Conservation (phyloP, 2,113 vertebrate genomes). For the Cyprinodon tularosa region DNA sequence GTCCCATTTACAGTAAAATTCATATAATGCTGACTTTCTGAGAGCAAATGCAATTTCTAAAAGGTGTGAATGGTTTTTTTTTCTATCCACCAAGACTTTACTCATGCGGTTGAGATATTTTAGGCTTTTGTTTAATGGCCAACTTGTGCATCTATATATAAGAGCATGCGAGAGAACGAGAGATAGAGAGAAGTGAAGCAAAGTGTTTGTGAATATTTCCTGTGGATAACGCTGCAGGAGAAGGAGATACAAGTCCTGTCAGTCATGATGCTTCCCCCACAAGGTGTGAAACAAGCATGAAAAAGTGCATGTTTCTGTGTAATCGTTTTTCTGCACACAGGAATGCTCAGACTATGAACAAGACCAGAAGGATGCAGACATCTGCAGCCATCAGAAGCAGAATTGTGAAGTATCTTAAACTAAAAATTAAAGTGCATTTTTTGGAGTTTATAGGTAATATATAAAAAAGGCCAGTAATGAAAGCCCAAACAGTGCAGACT, state of each 20-base stretch:
- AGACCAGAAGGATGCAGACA: conserved; percentile 22
- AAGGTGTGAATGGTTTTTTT: conserved; percentile 4
- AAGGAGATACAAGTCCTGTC: conserved; percentile 64
- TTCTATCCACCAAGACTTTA: conserved; percentile 15
- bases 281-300: conserved; percentile 68
- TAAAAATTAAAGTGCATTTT: conserved; percentile 9
- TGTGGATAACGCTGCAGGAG: conserved; percentile 54
- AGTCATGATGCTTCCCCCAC: conserved; percentile 65
- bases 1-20: not conserved
- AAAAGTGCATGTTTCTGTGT: conserved; percentile 51
- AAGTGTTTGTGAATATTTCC: conserved; percentile 49
- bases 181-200: not conserved
- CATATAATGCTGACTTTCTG: too few relatives aligned
- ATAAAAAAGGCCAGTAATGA: not conserved
- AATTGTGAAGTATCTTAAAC: conserved; percentile 13
- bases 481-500: not conserved
- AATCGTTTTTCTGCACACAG: conserved; percentile 46
- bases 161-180: not conserved
- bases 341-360: conserved; percentile 23
- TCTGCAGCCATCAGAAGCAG: conserved; percentile 10
- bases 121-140: conserved; percentile 27
- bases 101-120: conserved; percentile 27
- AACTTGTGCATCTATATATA: conserved; percentile 3
- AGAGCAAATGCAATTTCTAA: not conserved
- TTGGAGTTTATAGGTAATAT: conserved; percentile 4